These are phyloP conservation scores for Phalacrocorax brasilianus DNA, from an alignment of 2,113 vertebrate species.

Conservation along the genomic window DNA sequence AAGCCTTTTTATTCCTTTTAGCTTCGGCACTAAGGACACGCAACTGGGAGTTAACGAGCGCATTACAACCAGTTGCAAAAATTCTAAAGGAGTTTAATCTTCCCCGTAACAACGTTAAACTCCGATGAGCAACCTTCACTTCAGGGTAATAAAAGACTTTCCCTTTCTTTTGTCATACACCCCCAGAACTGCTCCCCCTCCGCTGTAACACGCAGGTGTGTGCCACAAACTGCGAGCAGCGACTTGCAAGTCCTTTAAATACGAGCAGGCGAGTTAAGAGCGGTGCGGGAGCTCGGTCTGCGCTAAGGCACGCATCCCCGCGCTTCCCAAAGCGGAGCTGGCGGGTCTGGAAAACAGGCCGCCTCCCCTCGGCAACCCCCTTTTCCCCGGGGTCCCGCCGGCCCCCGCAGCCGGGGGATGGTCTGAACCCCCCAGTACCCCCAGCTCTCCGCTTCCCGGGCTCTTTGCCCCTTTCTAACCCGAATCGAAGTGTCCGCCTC, in stretches of 20 bases:
- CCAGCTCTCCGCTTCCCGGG: too few relatives aligned
- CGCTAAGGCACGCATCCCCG: too few relatives aligned
- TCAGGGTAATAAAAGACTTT: too few relatives aligned
- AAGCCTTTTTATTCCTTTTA: neutral
- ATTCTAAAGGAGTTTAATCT: neutral
- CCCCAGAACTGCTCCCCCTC: neutral
- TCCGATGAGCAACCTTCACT: neutral
- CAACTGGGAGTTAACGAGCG: rapidly evolving
- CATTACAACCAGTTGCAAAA: neutral
- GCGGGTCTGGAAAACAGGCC: too few relatives aligned
- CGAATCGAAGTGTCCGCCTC: too few relatives aligned
- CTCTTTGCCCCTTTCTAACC: too few relatives aligned
- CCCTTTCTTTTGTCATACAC: rapidly evolving
- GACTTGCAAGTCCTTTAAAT: neutral
- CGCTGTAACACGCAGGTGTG: neutral
- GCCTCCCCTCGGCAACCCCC: too few relatives aligned
- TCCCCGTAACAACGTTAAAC: neutral
- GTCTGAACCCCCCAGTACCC: too few relatives aligned
- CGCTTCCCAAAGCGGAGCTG: too few relatives aligned
- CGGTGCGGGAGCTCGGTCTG: too few relatives aligned
- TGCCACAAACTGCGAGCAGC: neutral
- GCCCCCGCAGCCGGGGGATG: too few relatives aligned
- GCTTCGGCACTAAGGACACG: neutral
- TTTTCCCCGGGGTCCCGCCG: too few relatives aligned
- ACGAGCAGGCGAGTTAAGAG: neutral